A percentile compares a stretch with the other conserved stretches of the same genome.
Conservation (phyloP, 1,140 invertebrate genomes). For the Hylyphantes graminicola region DNA sequence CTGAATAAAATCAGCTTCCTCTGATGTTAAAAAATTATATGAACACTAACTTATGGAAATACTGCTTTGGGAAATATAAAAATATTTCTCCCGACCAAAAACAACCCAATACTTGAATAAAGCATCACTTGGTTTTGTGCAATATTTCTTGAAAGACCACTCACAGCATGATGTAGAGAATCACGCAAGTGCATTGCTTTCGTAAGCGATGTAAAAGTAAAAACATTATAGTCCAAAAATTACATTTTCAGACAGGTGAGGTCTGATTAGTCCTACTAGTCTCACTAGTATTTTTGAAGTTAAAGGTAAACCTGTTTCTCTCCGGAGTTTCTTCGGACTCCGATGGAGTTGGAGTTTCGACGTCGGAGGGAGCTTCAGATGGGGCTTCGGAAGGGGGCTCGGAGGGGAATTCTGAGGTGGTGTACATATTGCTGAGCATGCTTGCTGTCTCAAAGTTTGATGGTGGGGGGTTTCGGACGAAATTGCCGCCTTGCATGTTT, state of each 20-base stretch:
- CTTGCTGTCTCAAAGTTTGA: constrained; percentile 43
- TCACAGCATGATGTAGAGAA: constrained; percentile 54
- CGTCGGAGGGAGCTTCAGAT: constrained; percentile 57
- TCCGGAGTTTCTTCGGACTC: constrained; percentile 41
- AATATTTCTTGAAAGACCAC: constrained; percentile 50
- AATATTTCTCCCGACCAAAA: constrained; percentile 5
- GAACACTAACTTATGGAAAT: background rate
- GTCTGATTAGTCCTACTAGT: constrained; percentile 52
- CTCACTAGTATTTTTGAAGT: constrained; percentile 45
- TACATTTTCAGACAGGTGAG: constrained; percentile 52
- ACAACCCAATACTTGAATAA: constrained; percentile 6
- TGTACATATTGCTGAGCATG: constrained; percentile 44
- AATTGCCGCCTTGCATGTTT: constrained; percentile 59
- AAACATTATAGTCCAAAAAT: background rate
- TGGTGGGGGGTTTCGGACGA: constrained; percentile 34
- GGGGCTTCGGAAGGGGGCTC: constrained; percentile 59
- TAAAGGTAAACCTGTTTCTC: constrained; percentile 45
- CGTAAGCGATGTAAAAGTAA: constrained; percentile 22
- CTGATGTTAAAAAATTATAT: background rate
- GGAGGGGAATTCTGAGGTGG: constrained; percentile 39
- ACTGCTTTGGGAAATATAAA: background rate
- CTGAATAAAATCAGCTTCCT: background rate
- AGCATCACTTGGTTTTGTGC: constrained; percentile 25
- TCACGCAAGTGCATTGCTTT: constrained; percentile 40
- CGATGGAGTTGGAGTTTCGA: constrained; percentile 53